phyloP scores from a whole-genome alignment of 2,113 vertebrate genomes.

The Ptilorrhoa leucosticta region DNA sequence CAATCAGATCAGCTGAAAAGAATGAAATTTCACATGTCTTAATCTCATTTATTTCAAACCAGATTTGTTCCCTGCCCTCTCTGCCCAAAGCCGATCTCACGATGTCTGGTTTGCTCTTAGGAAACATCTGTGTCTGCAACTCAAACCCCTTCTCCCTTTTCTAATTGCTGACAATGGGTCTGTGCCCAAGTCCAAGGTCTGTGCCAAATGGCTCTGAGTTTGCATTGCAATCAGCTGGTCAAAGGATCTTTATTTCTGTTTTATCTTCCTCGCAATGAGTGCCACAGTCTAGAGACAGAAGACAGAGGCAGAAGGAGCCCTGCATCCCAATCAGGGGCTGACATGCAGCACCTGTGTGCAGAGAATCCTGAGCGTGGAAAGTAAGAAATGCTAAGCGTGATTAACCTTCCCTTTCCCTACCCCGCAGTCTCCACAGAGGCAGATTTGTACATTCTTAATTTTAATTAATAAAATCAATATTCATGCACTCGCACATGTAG shows the following conservation, averaged over 20 bases:
- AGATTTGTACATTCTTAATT: neutral
- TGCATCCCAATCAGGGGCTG: conserved; percentile 1
- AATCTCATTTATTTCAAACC: neutral
- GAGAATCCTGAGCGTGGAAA: neutral
- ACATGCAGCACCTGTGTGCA: neutral
- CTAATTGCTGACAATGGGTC: neutral
- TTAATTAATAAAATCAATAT: conserved; percentile 24
- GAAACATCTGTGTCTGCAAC: accelerated
- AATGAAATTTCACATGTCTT: neutral
- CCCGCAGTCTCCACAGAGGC: neutral
- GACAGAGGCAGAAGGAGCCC: neutral
- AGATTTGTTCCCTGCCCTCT: neutral
- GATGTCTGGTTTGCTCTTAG: accelerated
- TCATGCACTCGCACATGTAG: neutral
- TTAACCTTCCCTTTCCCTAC: neutral
- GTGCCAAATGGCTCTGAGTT: neutral
- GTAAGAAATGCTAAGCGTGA: neutral
- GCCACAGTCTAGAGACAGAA: neutral
- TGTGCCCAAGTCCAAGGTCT: neutral
- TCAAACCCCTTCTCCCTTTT: neutral
- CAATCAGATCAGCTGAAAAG: neutral
- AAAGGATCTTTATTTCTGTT: conserved; percentile 10
- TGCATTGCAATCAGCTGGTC: neutral
- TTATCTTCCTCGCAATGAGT: neutral
- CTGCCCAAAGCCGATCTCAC: neutral